Conservation (phyloP, 2,797 vertebrate species). For the Darevskia mixta region DNA sequence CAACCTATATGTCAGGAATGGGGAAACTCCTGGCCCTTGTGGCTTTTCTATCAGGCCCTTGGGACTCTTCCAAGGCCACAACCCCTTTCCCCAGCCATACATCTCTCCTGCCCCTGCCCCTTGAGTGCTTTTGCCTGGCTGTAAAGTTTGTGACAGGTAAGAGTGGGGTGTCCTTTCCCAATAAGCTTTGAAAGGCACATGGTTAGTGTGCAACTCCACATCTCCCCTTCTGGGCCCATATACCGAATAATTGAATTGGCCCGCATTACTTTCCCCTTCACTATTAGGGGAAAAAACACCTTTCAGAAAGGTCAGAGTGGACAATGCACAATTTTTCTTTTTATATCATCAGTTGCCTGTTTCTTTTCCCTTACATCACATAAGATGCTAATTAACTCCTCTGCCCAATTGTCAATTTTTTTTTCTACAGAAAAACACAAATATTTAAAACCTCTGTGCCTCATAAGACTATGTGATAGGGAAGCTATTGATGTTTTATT, state of each 20-base stretch:
- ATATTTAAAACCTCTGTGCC: slow-evolving; percentile 33
- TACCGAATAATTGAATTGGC: background rate
- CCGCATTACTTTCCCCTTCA: slow-evolving; percentile 12
- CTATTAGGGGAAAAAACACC: slow-evolving; percentile 28
- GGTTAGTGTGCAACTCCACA: background rate
- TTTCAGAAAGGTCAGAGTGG: slow-evolving; percentile 35
- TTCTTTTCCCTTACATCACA: slow-evolving; percentile 18
- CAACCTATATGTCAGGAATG: too few relatives aligned
- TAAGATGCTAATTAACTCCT: slow-evolving; percentile 34
- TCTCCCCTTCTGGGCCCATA: background rate
- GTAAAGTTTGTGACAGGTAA: background rate
- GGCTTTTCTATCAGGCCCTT: too few relatives aligned
- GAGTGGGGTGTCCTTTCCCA: background rate
- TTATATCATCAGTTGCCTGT: background rate
- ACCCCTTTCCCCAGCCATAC: too few relatives aligned
- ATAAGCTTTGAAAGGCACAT: background rate
- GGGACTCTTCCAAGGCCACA: too few relatives aligned
- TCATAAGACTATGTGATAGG: slow-evolving; percentile 40
- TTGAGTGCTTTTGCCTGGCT: too few relatives aligned
- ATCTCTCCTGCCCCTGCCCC: too few relatives aligned
- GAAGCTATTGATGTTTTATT: slow-evolving; percentile 47
- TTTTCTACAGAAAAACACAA: background rate
- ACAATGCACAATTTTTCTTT: slow-evolving; percentile 9
- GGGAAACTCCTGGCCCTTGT: too few relatives aligned
- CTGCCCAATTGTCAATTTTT: background rate